These are phyloP conservation scores for Ditylenchus dipsaci DNA, from an alignment of 1,140 invertebrate species.

Conservation along the genomic window DNA sequence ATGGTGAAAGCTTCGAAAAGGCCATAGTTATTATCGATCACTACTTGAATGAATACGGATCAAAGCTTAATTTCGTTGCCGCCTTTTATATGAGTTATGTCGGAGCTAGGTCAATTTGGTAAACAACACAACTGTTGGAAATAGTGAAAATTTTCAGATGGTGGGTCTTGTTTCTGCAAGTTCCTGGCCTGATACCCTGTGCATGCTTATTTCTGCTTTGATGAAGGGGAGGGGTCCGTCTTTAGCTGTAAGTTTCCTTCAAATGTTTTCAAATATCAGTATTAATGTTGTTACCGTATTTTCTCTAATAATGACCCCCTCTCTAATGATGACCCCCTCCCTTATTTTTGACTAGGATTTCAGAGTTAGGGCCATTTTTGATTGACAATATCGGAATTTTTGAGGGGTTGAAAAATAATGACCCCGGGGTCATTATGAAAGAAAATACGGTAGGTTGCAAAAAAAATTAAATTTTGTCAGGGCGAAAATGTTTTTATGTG, in stretches of 20 bases:
- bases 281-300: too few species aligned
- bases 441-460: too few species aligned
- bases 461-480: too few species aligned
- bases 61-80: constrained; percentile 9
- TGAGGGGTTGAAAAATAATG: too few species aligned
- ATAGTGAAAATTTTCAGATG: not conserved
- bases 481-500: too few species aligned
- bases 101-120: too few species aligned
- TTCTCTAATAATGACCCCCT: too few species aligned
- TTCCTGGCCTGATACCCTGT: constrained; percentile 18
- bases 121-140: not conserved
- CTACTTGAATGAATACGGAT: constrained; percentile 7
- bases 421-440: too few species aligned
- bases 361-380: too few species aligned
- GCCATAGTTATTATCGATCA: constrained; percentile 1
- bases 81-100: constrained; percentile 14
- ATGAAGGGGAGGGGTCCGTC: not conserved
- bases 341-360: too few species aligned
- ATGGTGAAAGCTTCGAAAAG: constrained; percentile 9
- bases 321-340: too few species aligned
- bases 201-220: constrained; percentile 1
- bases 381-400: too few species aligned
- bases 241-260: constrained; percentile 2
- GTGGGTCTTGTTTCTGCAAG: not conserved
- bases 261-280: not conserved